Evolutionary conservation across 2,113 vertebrate species (phyloP).

Genomic region (Sitta europaea): DNA sequence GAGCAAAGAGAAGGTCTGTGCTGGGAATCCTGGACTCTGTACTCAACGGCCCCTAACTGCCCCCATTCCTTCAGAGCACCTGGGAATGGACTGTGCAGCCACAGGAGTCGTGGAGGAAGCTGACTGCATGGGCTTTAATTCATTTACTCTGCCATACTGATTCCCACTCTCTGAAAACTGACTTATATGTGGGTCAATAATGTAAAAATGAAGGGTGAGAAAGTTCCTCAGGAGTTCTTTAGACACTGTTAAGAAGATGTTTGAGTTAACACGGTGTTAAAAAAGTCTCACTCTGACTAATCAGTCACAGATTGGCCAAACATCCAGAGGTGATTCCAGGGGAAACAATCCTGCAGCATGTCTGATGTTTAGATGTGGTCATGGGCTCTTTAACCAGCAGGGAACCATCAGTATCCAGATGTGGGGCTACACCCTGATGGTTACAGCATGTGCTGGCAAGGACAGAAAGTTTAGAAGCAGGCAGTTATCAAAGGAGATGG

Average conservation of each 20-base stretch:
- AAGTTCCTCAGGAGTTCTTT: background rate
- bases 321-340: constrained; percentile 18
- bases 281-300: background rate
- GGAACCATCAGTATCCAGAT: constrained; percentile 46
- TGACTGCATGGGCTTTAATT: background rate
- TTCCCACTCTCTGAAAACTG: background rate
- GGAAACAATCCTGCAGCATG: background rate
- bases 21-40: background rate
- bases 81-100: background rate
- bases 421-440: constrained; percentile 13
- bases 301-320: background rate
- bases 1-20: background rate
- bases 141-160: background rate
- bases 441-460: constrained; percentile 34
- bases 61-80: background rate
- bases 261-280: background rate
- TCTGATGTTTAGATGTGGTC: constrained; percentile 17
- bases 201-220: background rate
- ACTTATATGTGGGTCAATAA: background rate
- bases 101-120: background rate
- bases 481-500: background rate
- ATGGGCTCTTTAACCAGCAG: constrained; percentile 15
- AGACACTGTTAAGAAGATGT: background rate
- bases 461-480: background rate
- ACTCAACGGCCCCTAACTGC: background rate